phyloP scores from a whole-genome alignment of 2,888 invertebrate genomes.

The Oscheius sp. region DNA sequence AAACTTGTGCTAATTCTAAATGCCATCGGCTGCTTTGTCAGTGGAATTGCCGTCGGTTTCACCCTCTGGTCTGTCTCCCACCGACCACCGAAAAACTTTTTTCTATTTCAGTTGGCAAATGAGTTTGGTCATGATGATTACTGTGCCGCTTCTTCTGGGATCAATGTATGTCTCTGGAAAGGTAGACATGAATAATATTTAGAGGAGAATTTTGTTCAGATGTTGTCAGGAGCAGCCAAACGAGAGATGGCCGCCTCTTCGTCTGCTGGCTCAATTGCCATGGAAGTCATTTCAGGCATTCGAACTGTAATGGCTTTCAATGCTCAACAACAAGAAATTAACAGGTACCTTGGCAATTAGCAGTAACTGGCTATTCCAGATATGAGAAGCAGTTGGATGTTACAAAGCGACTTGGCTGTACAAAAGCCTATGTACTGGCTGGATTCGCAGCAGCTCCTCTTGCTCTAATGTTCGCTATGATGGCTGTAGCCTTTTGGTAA shows the following conservation, averaged over 20 bases:
- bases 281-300: conserved; percentile 73
- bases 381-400: conserved; percentile 64
- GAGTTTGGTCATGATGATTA: conserved; percentile 68
- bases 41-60: conserved; percentile 63
- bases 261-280: conserved; percentile 72
- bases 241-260: conserved; percentile 74
- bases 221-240: conserved; percentile 74
- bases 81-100: conserved; percentile 51
- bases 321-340: conserved; percentile 68
- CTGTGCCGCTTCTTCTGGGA: conserved; percentile 70
- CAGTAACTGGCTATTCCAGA: conserved; percentile 45
- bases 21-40: conserved; percentile 57
- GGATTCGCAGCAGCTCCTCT: conserved; percentile 60
- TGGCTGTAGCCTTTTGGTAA: conserved; percentile 71
- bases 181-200: conserved; percentile 53
- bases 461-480: conserved; percentile 74
- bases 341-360: conserved; percentile 45
- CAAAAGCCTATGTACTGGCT: conserved; percentile 69
- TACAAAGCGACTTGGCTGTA: conserved; percentile 72
- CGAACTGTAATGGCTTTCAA: conserved; percentile 71
- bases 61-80: conserved; percentile 45
- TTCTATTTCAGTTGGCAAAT: conserved; percentile 71
- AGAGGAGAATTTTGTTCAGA: conserved; percentile 58
- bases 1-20: conserved; percentile 63
- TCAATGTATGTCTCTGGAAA: conserved; percentile 74